Evolutionary conservation across 2,113 vertebrate genomes (phyloP).

Genomic region (Myotis lucifugus): DNA sequence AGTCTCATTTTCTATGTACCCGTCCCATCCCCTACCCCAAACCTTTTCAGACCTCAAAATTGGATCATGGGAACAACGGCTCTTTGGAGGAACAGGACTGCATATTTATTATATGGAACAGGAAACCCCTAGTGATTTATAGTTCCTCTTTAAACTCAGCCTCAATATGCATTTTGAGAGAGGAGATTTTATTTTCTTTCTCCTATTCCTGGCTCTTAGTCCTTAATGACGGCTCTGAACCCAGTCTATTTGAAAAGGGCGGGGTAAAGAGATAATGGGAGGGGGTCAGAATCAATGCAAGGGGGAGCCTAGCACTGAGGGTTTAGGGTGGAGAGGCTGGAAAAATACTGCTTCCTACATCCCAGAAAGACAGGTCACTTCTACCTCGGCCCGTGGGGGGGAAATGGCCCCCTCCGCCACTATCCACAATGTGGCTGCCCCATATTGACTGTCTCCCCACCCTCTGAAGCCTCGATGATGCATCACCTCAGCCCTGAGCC

Average conservation of each 20-base stretch:
- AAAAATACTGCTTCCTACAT: conserved; percentile 8
- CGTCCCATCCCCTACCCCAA: background rate
- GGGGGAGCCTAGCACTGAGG: background rate
- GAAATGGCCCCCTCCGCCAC: background rate
- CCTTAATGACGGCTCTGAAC: conserved; percentile 40
- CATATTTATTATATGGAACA: conserved; percentile 30
- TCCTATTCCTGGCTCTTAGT: conserved; percentile 16
- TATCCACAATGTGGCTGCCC: background rate
- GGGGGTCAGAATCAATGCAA: conserved; percentile 45
- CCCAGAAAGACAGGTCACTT: conserved; percentile 15
- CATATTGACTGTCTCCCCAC: conserved; percentile 40
- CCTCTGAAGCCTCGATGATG: conserved; percentile 49
- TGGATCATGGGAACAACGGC: background rate
- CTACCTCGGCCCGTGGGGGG: background rate
- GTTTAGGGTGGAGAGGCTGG: background rate
- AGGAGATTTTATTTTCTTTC: conserved; percentile 58
- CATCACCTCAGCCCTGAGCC: conserved; percentile 53
- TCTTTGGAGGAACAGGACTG: background rate
- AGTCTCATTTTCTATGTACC: conserved; percentile 34
- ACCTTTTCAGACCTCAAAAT: conserved; percentile 43
- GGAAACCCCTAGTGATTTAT: conserved; percentile 47
- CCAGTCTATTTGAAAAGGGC: background rate
- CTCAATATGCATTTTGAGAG: conserved; percentile 16
- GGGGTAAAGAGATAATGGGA: background rate
- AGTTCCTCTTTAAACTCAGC: conserved; percentile 56